Evolutionary conservation across 2,888 invertebrate species (phyloP), one percentile per base, ranked within the genome.

Genomic region (Tetrapedia diversipes): DNA sequence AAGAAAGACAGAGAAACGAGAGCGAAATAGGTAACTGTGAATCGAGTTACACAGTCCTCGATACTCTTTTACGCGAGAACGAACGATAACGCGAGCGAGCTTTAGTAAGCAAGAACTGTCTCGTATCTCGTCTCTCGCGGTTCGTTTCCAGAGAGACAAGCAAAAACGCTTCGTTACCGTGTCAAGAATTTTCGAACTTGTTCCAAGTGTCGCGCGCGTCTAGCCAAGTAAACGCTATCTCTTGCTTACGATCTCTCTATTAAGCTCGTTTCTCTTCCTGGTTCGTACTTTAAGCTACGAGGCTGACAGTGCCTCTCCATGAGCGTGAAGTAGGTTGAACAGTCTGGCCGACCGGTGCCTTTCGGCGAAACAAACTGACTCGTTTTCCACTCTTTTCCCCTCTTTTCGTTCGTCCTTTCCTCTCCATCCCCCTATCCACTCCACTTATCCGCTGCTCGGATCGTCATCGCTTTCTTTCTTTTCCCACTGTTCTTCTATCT

Each of bases 121-220:
- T 8, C 27, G 49, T 16, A 8, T 49, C 22, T 27, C 22, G 22
- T 22, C 10, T 47, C 34, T 11, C 8, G n/a, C 34, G 11, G 14
- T n/a, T 47, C 37, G 27, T 0, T 4, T 29, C 14, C 22, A 34
- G 8, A 27, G 27, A 67, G 32, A 51, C 45, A 22, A 63, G 49
- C 19, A 29, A 51, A 34, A 70, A 57, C 49, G 66, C 22, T 47
- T 29, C 63, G 53, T 80, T 72, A 72, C 41, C 60, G 73, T 68
- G 81, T 80, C 77, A 71, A 79, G 70, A 70, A 80, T 74, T 45
- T 71, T 65, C 71, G 64, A 67, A 61, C 37, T 39, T 19, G n/a
- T 43, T 49, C 34, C 66, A 39, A 41, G 39, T 41, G 34, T 54
- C 49, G 27, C 60, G 34, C 49, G 54, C 49, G 54, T 56, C 56